Conservation (phyloP, 2,888 invertebrate species). For the Diplazon laetatorius region DNA sequence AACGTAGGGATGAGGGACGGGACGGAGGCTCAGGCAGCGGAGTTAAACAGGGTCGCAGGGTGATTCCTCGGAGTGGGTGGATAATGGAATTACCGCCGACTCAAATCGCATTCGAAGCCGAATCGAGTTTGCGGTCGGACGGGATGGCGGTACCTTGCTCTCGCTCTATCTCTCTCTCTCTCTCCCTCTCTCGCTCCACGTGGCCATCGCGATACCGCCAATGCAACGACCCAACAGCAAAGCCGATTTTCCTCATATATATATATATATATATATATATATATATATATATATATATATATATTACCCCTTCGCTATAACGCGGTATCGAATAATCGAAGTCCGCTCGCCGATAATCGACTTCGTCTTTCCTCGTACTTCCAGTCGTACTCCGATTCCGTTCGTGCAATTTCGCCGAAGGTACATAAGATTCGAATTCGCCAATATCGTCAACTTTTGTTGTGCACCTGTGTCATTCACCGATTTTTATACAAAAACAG, state of each 20-base stretch:
- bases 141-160: conserved; percentile 70
- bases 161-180: conserved; percentile 52
- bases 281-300: too few relatives aligned
- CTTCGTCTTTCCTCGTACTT: conserved; percentile 44
- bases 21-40: conserved; percentile 30
- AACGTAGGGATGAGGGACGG: conserved; percentile 51
- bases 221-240: conserved; percentile 41
- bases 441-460: not conserved
- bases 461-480: not conserved
- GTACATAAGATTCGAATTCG: not conserved
- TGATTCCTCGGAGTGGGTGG: conserved; percentile 71
- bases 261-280: too few relatives aligned
- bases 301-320: conserved; percentile 39
- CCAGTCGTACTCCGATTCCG: not conserved
- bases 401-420: not conserved
- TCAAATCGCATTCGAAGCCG: conserved; percentile 76
- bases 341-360: conserved; percentile 54
- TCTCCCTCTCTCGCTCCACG: conserved; percentile 11
- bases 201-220: conserved; percentile 53
- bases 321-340: conserved; percentile 55
- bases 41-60: conserved; percentile 61
- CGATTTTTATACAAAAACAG: not conserved
- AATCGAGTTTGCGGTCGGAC: conserved; percentile 77
- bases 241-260: conserved; percentile 55
- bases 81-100: conserved; percentile 78